Evolutionary conservation across 53 echinoderm and acorn worm species (phyloP), one percentile per base, ranked within the genome.

Genomic region (Arbacia lixula): DNA sequence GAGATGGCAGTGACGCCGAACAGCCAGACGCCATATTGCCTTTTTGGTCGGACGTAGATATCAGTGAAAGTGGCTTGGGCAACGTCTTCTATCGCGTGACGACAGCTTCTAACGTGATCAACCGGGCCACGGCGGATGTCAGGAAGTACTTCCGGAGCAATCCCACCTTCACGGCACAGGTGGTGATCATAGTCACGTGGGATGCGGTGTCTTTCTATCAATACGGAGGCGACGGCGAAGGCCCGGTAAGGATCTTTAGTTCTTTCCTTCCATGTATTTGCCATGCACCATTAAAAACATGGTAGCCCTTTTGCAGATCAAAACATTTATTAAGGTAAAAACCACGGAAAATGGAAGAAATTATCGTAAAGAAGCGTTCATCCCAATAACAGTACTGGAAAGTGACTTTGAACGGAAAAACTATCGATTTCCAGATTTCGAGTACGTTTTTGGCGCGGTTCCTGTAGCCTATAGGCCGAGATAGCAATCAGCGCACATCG

Each of bases 131-230:
- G 1, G 35, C 28, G 3, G 90, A 94, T 26, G 89, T 97, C 19
- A 89, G 74, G 16, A 25, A 31, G 3, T 78, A 85, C 36, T 97
- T 88, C 63, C 22, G 90, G 12, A 58, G 83, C 24, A 83, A 92
- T 16, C 14, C 33, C 12, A 50, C 85, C 57, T 97, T 91, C 69
- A 68, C 26, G 0, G 90, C 98, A 4, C 86, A 60, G 12, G 72
- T 68, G 21, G 92, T 74, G 3, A n/a, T 94, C 1, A 72, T 97
- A 0, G 88, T 88, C 12, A 97, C 98, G 1, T 97, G 98, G 98
- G 88, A 84, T 0, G 6, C 53, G 0, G 98, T 97, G n/a, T 92
- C 93, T 5, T 93, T 89, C 40, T 86, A 27, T 34, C 34, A 85
- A 6, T 72, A 85, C 49, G 22, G 17, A 50, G 25, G 56, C 27